Percentiles rank a stretch among this genome's conserved stretches.
phyloP scores from a whole-genome alignment of 1,140 invertebrate species.

The Pseudomyrmex gracilis region DNA sequence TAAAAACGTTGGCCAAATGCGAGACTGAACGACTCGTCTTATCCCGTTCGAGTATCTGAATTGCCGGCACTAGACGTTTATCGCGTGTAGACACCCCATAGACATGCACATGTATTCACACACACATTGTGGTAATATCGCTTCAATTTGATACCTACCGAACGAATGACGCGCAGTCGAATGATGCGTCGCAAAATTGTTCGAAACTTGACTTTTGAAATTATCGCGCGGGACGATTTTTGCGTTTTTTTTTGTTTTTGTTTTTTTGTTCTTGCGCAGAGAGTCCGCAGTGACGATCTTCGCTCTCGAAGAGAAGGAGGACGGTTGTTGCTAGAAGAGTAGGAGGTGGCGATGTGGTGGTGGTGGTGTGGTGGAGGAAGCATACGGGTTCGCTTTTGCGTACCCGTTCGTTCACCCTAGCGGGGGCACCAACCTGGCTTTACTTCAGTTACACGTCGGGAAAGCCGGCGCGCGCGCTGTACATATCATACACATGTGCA shows the following conservation, averaged over 20 bases:
- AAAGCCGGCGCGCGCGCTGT: slow-evolving; percentile 77
- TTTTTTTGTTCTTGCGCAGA: not conserved
- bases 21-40: not conserved
- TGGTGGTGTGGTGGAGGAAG: slow-evolving; percentile 76
- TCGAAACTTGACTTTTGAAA: not conserved
- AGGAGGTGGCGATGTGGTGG: slow-evolving; percentile 67
- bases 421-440: slow-evolving; percentile 86
- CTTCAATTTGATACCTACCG: slow-evolving; percentile 34
- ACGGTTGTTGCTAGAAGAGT: slow-evolving; percentile 75
- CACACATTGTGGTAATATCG: slow-evolving; percentile 7
- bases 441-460: slow-evolving; percentile 84
- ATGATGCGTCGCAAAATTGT: not conserved
- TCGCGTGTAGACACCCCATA: slow-evolving; percentile 26
- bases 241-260: slow-evolving; percentile 34
- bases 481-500: slow-evolving; percentile 65
- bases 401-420: slow-evolving; percentile 85
- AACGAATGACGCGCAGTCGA: slow-evolving; percentile 10
- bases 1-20: slow-evolving; percentile 11
- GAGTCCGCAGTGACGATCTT: slow-evolving; percentile 67
- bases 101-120: no score
- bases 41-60: slow-evolving; percentile 53
- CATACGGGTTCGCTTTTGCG: slow-evolving; percentile 82
- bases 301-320: slow-evolving; percentile 54
- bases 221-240: slow-evolving; percentile 22
- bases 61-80: slow-evolving; percentile 47